Evolutionary conservation across 2,888 invertebrate genomes (phyloP).

Genomic region (Drosophila mulleri): DNA sequence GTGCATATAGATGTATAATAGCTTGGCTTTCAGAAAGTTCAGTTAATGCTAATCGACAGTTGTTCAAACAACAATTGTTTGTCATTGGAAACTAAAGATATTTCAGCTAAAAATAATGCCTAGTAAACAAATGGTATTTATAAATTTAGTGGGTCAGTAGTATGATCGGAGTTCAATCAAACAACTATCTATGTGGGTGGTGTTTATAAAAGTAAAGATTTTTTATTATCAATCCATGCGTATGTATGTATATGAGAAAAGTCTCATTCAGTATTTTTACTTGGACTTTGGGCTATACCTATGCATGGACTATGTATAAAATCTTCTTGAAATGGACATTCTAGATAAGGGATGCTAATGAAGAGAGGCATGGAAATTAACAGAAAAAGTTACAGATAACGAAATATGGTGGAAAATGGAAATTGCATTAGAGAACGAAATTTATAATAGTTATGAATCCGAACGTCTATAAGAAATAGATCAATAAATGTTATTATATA

Average conservation of each 20-base stretch:
- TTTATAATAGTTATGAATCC: background rate
- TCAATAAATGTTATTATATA: too few species aligned
- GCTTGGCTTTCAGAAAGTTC: constrained; percentile 25
- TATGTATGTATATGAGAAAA: background rate
- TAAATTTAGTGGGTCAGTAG: constrained; percentile 19
- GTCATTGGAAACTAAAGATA: constrained; percentile 14
- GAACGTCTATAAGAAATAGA: too few species aligned
- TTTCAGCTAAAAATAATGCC: constrained; percentile 2
- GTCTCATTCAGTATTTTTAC: background rate
- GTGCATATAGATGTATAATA: background rate
- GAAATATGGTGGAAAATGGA: background rate
- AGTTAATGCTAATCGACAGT: constrained; percentile 25
- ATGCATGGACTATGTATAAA: background rate
- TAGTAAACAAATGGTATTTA: constrained; percentile 18
- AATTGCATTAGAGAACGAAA: background rate
- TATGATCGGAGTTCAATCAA: background rate
- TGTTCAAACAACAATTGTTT: constrained; percentile 27
- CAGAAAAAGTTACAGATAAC: background rate
- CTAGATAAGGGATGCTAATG: background rate
- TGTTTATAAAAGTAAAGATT: background rate
- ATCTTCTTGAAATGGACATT: background rate
- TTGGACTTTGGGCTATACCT: background rate
- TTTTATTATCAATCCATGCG: background rate
- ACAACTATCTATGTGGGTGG: background rate
- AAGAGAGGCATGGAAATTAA: background rate